Evolutionary conservation across 2,113 vertebrate genomes (phyloP), one percentile per base, ranked within the genome.

Genomic region (Calyptomena viridis): DNA sequence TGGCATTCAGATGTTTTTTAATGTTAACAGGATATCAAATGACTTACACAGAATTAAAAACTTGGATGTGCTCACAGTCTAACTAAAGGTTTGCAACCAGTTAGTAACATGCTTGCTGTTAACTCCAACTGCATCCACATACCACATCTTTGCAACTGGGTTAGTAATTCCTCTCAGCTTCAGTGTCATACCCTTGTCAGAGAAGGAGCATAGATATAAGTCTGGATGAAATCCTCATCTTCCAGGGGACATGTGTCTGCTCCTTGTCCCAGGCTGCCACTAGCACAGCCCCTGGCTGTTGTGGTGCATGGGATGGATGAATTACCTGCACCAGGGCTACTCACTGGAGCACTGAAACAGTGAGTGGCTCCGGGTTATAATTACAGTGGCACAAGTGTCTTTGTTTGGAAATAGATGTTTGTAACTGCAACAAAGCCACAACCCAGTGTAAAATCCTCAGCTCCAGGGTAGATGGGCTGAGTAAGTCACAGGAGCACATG

Each of bases 191-290:
- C 12, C 52, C 53, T 5, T 11, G 44, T 8, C 0, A 19, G 60
- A 69, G 47, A 58, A 64, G 2, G 72, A 59, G 52, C 14, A 37
- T 19, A 18, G 44, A 20, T 46, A 14, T 20, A 11, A 20, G 14
- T 25, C 62, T 37, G 68, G 56, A 52, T 47, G 35, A 67, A 35
- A 69, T 11, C n/a, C 72, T 42, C 4, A 2, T 59, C 10, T 19
- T 20, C 17, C 0, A 4, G 63, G 24, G n/a, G 4, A 28, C 5
- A 4, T 0, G 0, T 12, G 14, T 39, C n/a, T 59, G 21, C 64
- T 71, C 22, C 1, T n/a, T 25, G 28, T 59, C 60, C 56, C 4
- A 12, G 49, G 87, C 71, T 72, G 67, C n/a, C 78, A 40, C 35
- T 2, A 28, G 82, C 87, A 25, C 2, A 68, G 1, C 11, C 40